These are phyloP conservation scores for Coptotermes formosanus DNA, from an alignment of 1,140 invertebrate species.

Conservation along the genomic window DNA sequence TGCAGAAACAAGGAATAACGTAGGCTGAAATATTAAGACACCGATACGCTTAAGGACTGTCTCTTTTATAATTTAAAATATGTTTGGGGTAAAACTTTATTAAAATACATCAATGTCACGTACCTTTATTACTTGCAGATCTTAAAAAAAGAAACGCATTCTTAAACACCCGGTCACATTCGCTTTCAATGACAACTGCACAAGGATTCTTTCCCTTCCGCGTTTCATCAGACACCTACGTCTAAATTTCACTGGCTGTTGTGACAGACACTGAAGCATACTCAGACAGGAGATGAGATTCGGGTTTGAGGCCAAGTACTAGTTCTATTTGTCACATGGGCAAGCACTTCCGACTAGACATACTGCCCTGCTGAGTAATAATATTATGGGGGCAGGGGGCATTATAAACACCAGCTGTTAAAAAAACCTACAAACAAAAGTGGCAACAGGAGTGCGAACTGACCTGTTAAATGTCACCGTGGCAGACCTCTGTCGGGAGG, in stretches of 20 bases:
- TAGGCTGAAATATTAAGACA: no score
- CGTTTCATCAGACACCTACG: neutral
- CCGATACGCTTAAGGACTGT: no score
- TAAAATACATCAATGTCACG: no score
- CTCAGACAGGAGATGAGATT: neutral
- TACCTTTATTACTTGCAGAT: no score
- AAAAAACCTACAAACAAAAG: neutral
- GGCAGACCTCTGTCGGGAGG: neutral
- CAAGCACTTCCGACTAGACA: neutral
- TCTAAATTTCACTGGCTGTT: neutral
- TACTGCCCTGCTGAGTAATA: neutral
- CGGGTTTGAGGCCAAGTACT: neutral
- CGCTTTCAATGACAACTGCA: neutral
- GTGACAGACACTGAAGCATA: neutral
- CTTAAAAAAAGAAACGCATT: neutral
- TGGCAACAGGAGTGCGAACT: neutral
- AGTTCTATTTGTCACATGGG: neutral
- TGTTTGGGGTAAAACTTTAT: no score
- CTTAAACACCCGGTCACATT: neutral
- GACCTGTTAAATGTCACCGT: slow-evolving; percentile 8
- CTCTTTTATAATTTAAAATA: no score
- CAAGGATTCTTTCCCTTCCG: neutral
- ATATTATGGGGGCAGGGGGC: neutral
- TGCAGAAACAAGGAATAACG: no score
- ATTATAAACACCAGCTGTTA: neutral